Conservation (phyloP, 2,797 vertebrate genomes). For the Rhinophrynus dorsalis region DNA sequence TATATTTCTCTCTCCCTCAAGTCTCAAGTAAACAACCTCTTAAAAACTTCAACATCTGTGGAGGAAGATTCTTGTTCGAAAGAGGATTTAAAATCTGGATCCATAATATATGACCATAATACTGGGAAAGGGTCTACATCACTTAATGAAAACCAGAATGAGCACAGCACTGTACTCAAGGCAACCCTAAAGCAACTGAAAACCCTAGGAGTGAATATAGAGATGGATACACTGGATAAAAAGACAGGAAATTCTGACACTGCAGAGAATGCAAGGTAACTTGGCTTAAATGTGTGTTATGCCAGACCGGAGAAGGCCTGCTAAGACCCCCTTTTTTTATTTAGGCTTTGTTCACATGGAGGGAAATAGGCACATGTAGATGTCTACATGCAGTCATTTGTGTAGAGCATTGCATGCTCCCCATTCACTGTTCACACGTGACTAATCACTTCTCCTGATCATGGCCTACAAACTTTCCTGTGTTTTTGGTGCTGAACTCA, state of each 20-base stretch:
- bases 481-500: too few relatives aligned
- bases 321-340: too few relatives aligned
- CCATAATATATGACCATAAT: neutral
- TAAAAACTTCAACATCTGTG: constrained; percentile 68
- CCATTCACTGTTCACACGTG: too few relatives aligned
- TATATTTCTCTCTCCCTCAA: constrained; percentile 54
- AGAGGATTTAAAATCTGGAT: neutral
- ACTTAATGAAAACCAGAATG: constrained; percentile 34
- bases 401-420: too few relatives aligned
- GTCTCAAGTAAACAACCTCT: constrained; percentile 83
- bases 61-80: constrained; percentile 52
- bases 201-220: constrained; percentile 80
- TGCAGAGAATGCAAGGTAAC: constrained; percentile 86
- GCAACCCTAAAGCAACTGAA: constrained; percentile 84
- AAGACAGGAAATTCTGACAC: constrained; percentile 64
- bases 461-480: too few relatives aligned
- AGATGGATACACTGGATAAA: constrained; percentile 58
- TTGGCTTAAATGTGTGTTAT: too few relatives aligned
- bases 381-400: too few relatives aligned
- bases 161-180: constrained; percentile 72
- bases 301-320: too few relatives aligned
- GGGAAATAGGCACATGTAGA: too few relatives aligned
- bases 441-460: too few relatives aligned
- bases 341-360: too few relatives aligned
- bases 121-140: constrained; percentile 24